A percentile compares a stretch with the other conserved stretches of the same genome.
Conservation (phyloP, 2,113 vertebrate species). For the Cynocephalus volans region DNA sequence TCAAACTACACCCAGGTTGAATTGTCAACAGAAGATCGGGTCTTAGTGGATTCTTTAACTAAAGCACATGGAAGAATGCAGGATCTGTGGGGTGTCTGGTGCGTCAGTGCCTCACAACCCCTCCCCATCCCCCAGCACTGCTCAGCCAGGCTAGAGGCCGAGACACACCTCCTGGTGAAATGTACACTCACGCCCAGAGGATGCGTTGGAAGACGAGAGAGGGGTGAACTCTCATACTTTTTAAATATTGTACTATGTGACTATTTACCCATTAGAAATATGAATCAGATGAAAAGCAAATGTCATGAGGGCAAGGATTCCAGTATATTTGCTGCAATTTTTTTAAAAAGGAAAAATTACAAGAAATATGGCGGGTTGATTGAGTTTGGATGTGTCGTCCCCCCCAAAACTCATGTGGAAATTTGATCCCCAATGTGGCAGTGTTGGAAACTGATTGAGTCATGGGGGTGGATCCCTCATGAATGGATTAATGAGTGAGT, state of each 20-base stretch:
- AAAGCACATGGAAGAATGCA: neutral
- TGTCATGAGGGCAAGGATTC: neutral
- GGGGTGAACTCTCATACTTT: no score
- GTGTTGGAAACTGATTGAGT: no score
- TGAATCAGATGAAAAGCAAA: neutral
- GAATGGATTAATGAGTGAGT: no score
- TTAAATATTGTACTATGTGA: neutral
- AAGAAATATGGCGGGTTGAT: neutral
- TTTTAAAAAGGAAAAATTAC: neutral
- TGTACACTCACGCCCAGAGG: accelerated
- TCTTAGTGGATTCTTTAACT: neutral
- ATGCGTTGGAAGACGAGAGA: neutral
- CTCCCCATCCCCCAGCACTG: neutral
- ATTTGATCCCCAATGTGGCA: no score
- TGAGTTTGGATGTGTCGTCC: no score
- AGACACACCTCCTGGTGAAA: neutral
- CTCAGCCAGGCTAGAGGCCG: accelerated
- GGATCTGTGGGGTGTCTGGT: no score
- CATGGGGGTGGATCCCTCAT: no score
- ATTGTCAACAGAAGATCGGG: neutral
- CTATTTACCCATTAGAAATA: neutral
- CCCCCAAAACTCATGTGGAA: no score
- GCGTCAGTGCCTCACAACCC: accelerated
- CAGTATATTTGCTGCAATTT: neutral
- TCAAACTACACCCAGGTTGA: neutral